A percentile compares a stretch with the other conserved stretches of the same genome.
Conservation (phyloP, 2,113 vertebrate species). For the Mormyrus lacerda region DNA sequence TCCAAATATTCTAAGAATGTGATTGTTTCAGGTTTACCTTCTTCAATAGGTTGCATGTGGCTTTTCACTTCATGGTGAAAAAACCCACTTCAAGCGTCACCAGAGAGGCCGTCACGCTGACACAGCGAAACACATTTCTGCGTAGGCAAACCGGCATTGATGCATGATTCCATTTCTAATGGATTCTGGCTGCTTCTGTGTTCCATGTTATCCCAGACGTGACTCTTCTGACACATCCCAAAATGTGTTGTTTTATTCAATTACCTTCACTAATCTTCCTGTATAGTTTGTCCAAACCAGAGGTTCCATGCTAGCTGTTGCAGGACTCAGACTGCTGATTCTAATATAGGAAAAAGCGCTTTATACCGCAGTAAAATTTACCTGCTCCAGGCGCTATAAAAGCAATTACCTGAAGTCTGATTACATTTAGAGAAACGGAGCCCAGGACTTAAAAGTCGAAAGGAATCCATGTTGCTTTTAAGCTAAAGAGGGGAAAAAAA, state of each 20-base stretch:
- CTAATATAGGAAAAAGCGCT: neutral
- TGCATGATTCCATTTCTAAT: neutral
- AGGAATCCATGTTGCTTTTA: neutral
- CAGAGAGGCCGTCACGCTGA: neutral
- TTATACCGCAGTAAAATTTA: neutral
- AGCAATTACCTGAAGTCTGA: neutral
- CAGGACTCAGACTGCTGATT: neutral
- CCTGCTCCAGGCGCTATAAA: neutral
- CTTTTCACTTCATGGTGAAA: neutral
- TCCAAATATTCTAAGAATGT: neutral
- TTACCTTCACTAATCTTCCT: neutral
- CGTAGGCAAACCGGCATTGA: neutral
- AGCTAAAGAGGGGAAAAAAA: neutral
- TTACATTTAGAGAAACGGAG: neutral
- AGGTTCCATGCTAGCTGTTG: neutral
- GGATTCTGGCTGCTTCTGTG: neutral
- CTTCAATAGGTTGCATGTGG: neutral
- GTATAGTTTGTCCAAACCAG: neutral
- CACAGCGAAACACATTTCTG: neutral
- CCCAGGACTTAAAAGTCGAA: neutral
- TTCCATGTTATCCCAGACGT: neutral
- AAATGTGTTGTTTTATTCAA: neutral
- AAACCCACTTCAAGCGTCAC: neutral
- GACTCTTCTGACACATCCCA: neutral
- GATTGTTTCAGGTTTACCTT: neutral